Conservation (phyloP, 1,140 invertebrate genomes). For the Aphaenogaster ashmeadi region DNA sequence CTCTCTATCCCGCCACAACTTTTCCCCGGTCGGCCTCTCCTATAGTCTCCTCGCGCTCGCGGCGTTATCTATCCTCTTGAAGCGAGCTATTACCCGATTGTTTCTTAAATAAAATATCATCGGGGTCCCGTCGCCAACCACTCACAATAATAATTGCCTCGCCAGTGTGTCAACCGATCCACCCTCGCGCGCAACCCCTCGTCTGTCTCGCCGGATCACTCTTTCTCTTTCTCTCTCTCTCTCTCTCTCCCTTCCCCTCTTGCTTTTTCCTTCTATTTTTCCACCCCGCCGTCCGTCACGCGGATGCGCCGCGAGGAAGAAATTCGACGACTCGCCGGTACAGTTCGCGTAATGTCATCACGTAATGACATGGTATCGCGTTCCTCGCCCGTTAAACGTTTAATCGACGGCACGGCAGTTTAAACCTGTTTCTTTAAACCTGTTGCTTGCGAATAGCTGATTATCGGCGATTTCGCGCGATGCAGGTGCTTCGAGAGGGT, state of each 20-base stretch:
- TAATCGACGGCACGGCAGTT: background rate
- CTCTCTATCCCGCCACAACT: conserved; percentile 51
- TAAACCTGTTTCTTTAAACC: background rate
- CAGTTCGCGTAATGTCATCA: background rate
- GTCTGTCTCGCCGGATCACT: conserved; percentile 49
- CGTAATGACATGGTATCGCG: background rate
- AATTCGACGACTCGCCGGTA: background rate
- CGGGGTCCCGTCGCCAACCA: conserved; percentile 80
- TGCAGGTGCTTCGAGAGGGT: background rate
- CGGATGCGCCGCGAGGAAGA: background rate
- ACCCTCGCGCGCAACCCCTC: conserved; percentile 60
- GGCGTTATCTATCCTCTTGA: conserved; percentile 80
- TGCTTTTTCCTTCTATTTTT: background rate
- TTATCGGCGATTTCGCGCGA: conserved; percentile 6
- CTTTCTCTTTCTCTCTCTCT: background rate
- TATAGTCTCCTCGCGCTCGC: conserved; percentile 20
- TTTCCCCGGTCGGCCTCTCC: conserved; percentile 28
- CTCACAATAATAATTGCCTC: conserved; percentile 86
- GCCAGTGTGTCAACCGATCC: conserved; percentile 76
- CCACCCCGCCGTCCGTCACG: conserved; percentile 1
- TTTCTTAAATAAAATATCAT: conserved; percentile 86
- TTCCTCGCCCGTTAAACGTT: background rate
- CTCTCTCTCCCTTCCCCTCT: background rate
- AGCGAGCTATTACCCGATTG: conserved; percentile 85
- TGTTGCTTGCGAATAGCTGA: conserved; percentile 5